phyloP scores from a whole-genome alignment of 1,140 invertebrate species.

The Wasmannia auropunctata region DNA sequence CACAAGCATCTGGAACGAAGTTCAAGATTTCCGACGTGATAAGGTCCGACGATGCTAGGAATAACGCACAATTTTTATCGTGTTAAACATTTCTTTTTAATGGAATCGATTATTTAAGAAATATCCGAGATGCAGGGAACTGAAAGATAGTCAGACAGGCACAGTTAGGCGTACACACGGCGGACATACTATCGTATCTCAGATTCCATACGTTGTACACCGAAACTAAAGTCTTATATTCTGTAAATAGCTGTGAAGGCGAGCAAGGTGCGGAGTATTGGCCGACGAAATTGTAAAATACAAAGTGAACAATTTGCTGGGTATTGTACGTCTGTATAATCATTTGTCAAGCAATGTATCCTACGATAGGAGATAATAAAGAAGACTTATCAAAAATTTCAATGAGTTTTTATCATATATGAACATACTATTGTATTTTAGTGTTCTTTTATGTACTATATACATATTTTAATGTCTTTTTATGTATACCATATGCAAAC shows the following conservation, averaged over 20 bases:
- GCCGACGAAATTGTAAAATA: slow-evolving; percentile 78
- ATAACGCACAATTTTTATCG: slow-evolving; percentile 40
- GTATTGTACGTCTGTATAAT: slow-evolving; percentile 85
- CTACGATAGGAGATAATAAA: slow-evolving; percentile 83
- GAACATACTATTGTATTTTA: background rate
- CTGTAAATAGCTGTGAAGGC: slow-evolving; percentile 63
- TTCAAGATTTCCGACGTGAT: slow-evolving; percentile 39
- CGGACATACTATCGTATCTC: background rate
- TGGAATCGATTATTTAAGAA: background rate
- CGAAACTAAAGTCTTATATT: slow-evolving; percentile 57
- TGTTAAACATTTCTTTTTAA: slow-evolving; percentile 5
- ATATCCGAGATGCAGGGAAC: background rate
- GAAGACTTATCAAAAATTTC: slow-evolving; percentile 68
- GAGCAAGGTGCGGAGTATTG: slow-evolving; percentile 57
- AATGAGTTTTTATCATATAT: background rate
- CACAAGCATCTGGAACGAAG: slow-evolving; percentile 25
- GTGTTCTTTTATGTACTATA: background rate
- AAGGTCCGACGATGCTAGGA: background rate
- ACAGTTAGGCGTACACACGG: background rate
- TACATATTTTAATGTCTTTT: background rate
- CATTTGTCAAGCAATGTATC: slow-evolving; percentile 84
- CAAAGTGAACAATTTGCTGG: slow-evolving; percentile 71
- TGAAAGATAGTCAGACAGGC: background rate
- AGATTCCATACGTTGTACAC: slow-evolving; percentile 46
- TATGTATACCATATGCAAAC: background rate